phyloP scores from a whole-genome alignment of 1,140 invertebrate species.

The Drosophila setifemur region DNA sequence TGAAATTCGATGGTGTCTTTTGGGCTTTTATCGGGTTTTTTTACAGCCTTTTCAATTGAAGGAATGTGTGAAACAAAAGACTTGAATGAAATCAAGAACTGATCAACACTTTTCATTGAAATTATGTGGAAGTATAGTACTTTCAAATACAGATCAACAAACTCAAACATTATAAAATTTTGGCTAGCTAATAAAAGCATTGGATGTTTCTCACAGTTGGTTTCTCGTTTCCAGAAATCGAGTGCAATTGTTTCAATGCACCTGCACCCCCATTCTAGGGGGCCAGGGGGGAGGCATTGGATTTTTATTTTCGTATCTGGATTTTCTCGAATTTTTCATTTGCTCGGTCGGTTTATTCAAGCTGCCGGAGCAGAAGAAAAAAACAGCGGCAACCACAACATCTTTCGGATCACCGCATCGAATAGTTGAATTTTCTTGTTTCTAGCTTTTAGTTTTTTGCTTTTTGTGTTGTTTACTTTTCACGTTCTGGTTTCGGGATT shows the following conservation, averaged over 20 bases:
- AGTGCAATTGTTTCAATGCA: slow-evolving; percentile 53
- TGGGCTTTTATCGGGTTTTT: slow-evolving; percentile 16
- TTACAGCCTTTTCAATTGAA: slow-evolving; percentile 59
- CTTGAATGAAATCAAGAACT: slow-evolving; percentile 31
- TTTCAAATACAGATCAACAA: too few species aligned
- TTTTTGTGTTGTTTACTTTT: slow-evolving; percentile 61
- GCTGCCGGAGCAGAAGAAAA: neutral
- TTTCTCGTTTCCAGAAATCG: slow-evolving; percentile 60
- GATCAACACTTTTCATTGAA: slow-evolving; percentile 2
- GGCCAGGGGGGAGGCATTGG: slow-evolving; percentile 1
- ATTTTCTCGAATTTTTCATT: slow-evolving; percentile 51
- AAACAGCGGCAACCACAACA: slow-evolving; percentile 16
- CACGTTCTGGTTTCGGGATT: slow-evolving; percentile 58
- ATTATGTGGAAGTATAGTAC: neutral
- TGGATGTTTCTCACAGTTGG: slow-evolving; percentile 27
- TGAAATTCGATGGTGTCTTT: slow-evolving; percentile 53
- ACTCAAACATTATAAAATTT: neutral
- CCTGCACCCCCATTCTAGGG: slow-evolving; percentile 51
- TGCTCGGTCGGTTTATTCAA: neutral
- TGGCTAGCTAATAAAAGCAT: neutral
- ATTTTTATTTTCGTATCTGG: slow-evolving; percentile 70
- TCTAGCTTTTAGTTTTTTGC: slow-evolving; percentile 4
- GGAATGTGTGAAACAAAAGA: slow-evolving; percentile 52
- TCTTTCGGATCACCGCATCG: slow-evolving; percentile 60
- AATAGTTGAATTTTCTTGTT: slow-evolving; percentile 14